Evolutionary conservation across 2,113 vertebrate species (phyloP).

Genomic region (Campylomormyrus tamandua): DNA sequence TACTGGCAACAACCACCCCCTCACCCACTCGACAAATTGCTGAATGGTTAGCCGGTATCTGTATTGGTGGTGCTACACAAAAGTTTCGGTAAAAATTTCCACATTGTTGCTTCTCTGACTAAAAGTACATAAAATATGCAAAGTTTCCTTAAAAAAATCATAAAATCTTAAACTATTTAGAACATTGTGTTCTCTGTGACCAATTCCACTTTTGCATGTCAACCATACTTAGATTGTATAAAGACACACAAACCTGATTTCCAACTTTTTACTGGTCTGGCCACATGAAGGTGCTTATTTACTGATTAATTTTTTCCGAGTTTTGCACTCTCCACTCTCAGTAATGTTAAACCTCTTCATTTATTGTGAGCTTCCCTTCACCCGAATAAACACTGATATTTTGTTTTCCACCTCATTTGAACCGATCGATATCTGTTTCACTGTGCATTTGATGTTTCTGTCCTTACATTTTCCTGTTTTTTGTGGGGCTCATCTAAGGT

Average conservation of each 20-base stretch:
- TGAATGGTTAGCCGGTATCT: neutral
- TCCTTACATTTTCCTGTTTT: neutral
- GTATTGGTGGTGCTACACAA: neutral
- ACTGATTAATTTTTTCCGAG: neutral
- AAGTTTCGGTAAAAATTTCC: neutral
- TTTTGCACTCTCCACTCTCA: neutral
- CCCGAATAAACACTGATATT: neutral
- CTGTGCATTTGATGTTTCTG: neutral
- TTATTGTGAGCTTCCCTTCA: neutral
- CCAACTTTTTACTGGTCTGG: neutral
- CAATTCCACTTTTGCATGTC: neutral
- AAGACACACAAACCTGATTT: neutral
- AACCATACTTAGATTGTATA: neutral
- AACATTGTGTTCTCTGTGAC: neutral
- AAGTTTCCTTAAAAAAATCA: neutral
- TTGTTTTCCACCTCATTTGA: neutral
- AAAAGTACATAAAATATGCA: neutral
- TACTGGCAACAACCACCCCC: neutral
- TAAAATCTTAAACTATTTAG: neutral
- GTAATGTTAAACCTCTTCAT: neutral
- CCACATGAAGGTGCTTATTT: neutral
- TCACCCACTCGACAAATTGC: neutral
- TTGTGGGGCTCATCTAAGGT: neutral
- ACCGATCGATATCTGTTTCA: neutral
- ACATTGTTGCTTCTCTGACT: neutral